phyloP scores from a whole-genome alignment of 2,888 invertebrate genomes.

The Amphipyra tragopoginis region DNA sequence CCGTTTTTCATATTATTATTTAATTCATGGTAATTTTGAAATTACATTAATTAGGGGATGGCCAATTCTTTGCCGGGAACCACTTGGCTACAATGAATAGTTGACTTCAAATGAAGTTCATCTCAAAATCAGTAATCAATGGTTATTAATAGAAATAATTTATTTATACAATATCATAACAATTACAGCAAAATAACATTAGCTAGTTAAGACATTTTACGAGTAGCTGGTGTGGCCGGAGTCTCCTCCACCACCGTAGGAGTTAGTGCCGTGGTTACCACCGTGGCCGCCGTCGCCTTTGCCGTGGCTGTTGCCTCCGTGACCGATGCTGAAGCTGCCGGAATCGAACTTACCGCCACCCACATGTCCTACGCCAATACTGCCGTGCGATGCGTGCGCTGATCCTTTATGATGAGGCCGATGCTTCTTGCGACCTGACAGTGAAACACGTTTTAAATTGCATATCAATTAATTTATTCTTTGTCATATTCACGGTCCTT shows the following conservation, averaged over 20 bases:
- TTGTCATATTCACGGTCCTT: too few species aligned
- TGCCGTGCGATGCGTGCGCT: neutral
- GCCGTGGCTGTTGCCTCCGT: neutral
- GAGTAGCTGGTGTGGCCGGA: slow-evolving; percentile 8
- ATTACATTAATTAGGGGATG: too few species aligned
- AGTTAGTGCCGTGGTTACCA: slow-evolving; percentile 18
- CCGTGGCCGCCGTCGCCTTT: slow-evolving; percentile 25
- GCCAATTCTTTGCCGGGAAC: too few species aligned
- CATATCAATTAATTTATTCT: too few species aligned
- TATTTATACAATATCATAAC: neutral
- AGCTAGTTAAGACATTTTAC: neutral
- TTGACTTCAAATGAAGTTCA: too few species aligned
- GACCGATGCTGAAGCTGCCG: neutral
- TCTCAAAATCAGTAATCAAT: too few species aligned
- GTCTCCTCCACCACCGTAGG: slow-evolving; percentile 22
- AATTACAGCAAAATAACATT: neutral
- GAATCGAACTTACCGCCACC: neutral
- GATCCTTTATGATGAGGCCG: too few species aligned
- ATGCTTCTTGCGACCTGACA: too few species aligned
- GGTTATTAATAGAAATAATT: neutral
- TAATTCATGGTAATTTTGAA: too few species aligned
- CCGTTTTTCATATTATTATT: too few species aligned
- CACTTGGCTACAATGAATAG: too few species aligned
- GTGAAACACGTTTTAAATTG: neutral
- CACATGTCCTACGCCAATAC: neutral